Conservation (phyloP, 2,113 vertebrate genomes). For the Scortum barcoo region DNA sequence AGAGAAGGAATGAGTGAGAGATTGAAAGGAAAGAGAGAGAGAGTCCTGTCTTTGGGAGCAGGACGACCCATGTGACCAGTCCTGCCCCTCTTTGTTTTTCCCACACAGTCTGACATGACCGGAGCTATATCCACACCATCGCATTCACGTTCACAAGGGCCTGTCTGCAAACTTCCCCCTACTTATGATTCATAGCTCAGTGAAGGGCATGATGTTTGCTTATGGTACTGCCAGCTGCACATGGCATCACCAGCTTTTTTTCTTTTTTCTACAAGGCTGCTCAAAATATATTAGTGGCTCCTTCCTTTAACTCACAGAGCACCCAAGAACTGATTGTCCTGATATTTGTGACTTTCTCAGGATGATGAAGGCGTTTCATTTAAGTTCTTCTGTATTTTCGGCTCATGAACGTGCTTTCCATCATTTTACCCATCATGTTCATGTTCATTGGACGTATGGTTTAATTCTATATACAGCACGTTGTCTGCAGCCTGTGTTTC, state of each 20-base stretch:
- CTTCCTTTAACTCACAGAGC: constrained; percentile 15
- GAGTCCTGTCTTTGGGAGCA: constrained; percentile 84
- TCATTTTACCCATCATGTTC: constrained; percentile 65
- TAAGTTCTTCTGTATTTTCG: constrained; percentile 2
- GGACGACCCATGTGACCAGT: constrained; percentile 84
- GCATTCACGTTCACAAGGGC: constrained; percentile 73
- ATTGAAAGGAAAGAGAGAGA: constrained; percentile 24
- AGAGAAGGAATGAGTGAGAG: constrained; percentile 35
- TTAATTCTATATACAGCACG: constrained; percentile 13
- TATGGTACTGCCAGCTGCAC: constrained; percentile 85
- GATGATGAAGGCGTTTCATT: constrained; percentile 32
- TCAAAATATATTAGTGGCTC: constrained; percentile 31
- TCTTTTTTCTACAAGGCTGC: constrained; percentile 23
- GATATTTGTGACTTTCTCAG: constrained; percentile 53
- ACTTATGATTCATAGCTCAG: constrained; percentile 88
- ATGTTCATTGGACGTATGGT: constrained; percentile 35
- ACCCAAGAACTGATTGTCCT: background rate
- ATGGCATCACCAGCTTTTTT: constrained; percentile 82
- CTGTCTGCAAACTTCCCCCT: constrained; percentile 84
- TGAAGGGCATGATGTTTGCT: constrained; percentile 85
- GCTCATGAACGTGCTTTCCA: constrained; percentile 30
- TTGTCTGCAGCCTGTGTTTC: background rate
- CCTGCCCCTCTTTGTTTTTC: constrained; percentile 89
- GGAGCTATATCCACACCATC: constrained; percentile 80
- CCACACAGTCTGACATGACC: constrained; percentile 87